Conservation (phyloP, 1,140 invertebrate genomes). For the Drosophila sp. region DNA sequence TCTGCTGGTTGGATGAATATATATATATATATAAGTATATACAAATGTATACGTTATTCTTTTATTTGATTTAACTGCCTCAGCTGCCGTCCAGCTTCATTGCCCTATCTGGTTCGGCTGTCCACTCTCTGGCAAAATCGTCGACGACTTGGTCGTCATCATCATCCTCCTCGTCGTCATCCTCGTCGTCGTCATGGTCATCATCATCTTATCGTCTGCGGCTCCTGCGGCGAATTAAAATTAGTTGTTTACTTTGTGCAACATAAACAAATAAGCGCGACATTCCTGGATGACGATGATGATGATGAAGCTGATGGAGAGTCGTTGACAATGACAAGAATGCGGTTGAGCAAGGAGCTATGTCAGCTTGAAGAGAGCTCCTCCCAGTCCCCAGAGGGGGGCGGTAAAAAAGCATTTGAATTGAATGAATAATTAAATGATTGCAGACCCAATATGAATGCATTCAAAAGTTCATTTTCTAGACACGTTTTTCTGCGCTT, state of each 20-base stretch:
- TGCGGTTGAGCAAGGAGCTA: slow-evolving; percentile 3
- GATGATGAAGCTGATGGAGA: slow-evolving; percentile 29
- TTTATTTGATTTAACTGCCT: slow-evolving; percentile 44
- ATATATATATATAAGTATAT: slow-evolving; percentile 6
- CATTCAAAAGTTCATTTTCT: not conserved
- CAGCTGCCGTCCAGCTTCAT: slow-evolving; percentile 27
- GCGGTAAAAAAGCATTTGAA: too few relatives aligned
- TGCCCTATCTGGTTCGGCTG: not conserved
- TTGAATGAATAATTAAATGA: slow-evolving; percentile 1
- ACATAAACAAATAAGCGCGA: slow-evolving; percentile 77
- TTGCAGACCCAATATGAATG: not conserved
- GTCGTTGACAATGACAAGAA: slow-evolving; percentile 11
- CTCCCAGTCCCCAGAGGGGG: not conserved
- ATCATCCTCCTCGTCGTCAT: slow-evolving; percentile 24
- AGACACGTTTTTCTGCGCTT: too few relatives aligned
- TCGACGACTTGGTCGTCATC: slow-evolving; percentile 27
- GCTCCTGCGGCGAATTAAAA: slow-evolving; percentile 79
- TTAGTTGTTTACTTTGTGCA: slow-evolving; percentile 79
- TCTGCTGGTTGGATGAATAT: not conserved
- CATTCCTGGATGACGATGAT: slow-evolving; percentile 35
- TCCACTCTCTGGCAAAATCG: slow-evolving; percentile 31
- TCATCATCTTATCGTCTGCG: slow-evolving; percentile 57
- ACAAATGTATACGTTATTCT: slow-evolving; percentile 34
- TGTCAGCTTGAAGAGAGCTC: not conserved
- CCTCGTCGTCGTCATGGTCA: slow-evolving; percentile 32